Percentiles rank a stretch among this genome's conserved stretches.
Evolutionary conservation across 2,113 vertebrate species (phyloP).

Genomic region (Zootoca vivipara): DNA sequence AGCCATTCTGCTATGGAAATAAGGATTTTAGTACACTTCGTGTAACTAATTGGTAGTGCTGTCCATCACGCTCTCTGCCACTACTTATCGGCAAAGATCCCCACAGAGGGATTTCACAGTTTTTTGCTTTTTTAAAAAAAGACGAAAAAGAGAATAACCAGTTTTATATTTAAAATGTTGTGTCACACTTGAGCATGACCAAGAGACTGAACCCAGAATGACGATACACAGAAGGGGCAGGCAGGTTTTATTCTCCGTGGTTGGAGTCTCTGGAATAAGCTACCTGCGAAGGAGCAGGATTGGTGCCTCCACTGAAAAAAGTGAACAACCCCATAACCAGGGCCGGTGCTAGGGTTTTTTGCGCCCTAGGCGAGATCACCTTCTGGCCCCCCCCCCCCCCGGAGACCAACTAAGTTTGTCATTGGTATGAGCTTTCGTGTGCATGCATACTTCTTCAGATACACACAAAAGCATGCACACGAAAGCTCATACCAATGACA

Average conservation of each 20-base stretch:
- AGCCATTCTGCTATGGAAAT: constrained; percentile 37
- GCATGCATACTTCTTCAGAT: too few relatives aligned
- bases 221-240: neutral
- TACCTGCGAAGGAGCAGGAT: neutral
- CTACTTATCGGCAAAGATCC: neutral
- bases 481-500: too few relatives aligned
- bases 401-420: too few relatives aligned
- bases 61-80: neutral
- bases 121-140: neutral
- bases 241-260: neutral
- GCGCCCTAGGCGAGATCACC: too few relatives aligned
- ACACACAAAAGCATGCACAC: too few relatives aligned
- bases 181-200: neutral
- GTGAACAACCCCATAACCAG: too few relatives aligned
- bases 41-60: constrained; percentile 36
- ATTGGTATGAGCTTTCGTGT: too few relatives aligned
- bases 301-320: too few relatives aligned
- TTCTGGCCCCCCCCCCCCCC: too few relatives aligned
- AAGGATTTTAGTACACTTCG: constrained; percentile 25
- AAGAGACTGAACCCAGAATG: neutral
- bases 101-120: neutral
- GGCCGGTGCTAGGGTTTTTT: too few relatives aligned
- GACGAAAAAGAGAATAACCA: neutral
- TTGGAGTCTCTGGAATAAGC: neutral
- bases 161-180: neutral